A percentile compares a stretch with the other conserved stretches of the same genome.
phyloP scores from a whole-genome alignment of 2,113 vertebrate genomes.

The Turdus rufiventris region DNA sequence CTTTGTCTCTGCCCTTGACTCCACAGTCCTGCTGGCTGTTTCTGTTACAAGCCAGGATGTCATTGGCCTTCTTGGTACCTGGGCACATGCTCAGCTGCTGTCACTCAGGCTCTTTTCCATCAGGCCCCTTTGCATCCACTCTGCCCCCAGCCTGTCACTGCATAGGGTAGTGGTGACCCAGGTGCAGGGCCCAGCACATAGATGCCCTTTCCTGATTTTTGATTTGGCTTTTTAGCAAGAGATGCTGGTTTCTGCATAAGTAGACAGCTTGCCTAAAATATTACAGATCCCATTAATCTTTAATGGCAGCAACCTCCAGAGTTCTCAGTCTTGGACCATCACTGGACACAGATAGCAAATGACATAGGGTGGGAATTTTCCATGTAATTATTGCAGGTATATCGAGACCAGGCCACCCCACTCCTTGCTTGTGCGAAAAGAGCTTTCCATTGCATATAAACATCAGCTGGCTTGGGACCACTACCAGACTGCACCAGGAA shows the following conservation, averaged over 20 bases:
- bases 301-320: neutral
- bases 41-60: neutral
- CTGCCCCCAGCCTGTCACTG: neutral
- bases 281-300: neutral
- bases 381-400: neutral
- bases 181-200: neutral
- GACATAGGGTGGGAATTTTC: neutral
- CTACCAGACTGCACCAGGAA: neutral
- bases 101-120: neutral
- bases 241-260: neutral
- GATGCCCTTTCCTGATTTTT: neutral
- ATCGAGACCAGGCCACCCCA: neutral
- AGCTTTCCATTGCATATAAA: neutral
- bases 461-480: neutral
- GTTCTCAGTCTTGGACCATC: neutral
- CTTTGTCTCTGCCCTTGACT: neutral
- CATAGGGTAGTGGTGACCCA: neutral
- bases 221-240: neutral
- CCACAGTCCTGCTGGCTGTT: neutral
- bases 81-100: neutral
- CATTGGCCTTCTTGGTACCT: neutral
- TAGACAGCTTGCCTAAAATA: neutral
- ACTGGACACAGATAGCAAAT: neutral
- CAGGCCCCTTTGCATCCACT: neutral
- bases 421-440: neutral